These are phyloP conservation scores for Acrocephalus kingi DNA, from an alignment of 2,113 vertebrate genomes.

Conservation along the genomic window DNA sequence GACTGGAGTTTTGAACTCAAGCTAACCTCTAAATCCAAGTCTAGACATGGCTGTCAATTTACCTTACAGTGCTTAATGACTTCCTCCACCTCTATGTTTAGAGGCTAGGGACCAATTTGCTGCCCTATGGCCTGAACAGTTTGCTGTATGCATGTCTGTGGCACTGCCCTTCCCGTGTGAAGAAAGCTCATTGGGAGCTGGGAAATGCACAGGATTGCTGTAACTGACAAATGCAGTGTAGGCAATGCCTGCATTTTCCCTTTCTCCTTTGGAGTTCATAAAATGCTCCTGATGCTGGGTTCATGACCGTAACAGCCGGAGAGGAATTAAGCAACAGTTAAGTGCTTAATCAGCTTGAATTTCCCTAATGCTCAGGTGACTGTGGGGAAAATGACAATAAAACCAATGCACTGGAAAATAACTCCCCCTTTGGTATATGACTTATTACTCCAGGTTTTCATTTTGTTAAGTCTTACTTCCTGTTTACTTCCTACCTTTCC, in stretches of 20 bases:
- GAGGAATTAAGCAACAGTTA: constrained; percentile 3
- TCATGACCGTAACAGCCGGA: neutral
- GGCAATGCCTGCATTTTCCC: neutral
- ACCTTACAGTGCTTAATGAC: constrained; percentile 20
- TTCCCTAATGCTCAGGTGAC: constrained; percentile 22
- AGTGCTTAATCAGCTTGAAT: constrained; percentile 41
- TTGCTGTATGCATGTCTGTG: neutral
- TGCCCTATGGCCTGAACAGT: neutral
- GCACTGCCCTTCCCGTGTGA: neutral
- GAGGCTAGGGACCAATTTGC: neutral
- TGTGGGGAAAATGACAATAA: neutral
- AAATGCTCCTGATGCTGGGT: neutral
- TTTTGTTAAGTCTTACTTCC: neutral
- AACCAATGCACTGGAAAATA: neutral
- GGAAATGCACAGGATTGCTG: neutral
- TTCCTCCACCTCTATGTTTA: neutral
- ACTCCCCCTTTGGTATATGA: neutral
- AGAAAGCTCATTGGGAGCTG: neutral
- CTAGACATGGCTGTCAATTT: constrained; percentile 14
- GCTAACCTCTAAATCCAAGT: constrained; percentile 59
- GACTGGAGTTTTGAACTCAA: constrained; percentile 33
- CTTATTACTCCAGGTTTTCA: neutral
- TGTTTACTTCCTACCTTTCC: neutral
- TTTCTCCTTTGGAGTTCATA: neutral
- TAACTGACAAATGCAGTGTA: neutral